A percentile compares a stretch with the other conserved stretches of the same genome.
Conservation (phyloP, 2,797 vertebrate species). For the Selene dorsalis region DNA sequence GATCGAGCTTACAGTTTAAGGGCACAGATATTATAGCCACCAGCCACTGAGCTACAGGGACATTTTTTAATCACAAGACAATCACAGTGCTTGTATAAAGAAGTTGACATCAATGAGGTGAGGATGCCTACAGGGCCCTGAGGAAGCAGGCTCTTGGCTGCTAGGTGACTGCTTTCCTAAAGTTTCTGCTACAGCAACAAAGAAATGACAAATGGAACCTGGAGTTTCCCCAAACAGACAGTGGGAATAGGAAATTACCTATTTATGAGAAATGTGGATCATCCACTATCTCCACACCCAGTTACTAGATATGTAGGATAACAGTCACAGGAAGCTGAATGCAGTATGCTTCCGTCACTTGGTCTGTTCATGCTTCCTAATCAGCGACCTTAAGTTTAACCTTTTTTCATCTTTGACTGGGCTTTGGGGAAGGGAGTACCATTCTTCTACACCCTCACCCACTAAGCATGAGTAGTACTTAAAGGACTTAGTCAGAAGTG, state of each 20-base stretch:
- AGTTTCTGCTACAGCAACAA: slow-evolving; percentile 7
- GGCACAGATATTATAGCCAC: background rate
- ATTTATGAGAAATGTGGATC: slow-evolving; percentile 31
- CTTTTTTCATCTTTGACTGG: slow-evolving; percentile 25
- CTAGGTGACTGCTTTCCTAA: slow-evolving; percentile 2
- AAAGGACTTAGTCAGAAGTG: slow-evolving; percentile 56
- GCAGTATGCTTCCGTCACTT: slow-evolving; percentile 21
- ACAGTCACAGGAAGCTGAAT: slow-evolving; percentile 44
- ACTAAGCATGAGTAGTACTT: slow-evolving; percentile 37
- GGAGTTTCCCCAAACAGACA: slow-evolving; percentile 39
- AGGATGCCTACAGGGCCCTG: background rate
- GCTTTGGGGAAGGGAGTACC: slow-evolving; percentile 2
- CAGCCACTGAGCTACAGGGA: background rate
- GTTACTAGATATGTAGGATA: slow-evolving; percentile 35
- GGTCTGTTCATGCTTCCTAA: slow-evolving; percentile 32
- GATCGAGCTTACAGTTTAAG: background rate
- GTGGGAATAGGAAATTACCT: slow-evolving; percentile 44
- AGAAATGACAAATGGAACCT: slow-evolving; percentile 24
- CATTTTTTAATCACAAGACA: background rate
- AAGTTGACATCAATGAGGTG: background rate
- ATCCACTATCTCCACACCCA: slow-evolving; percentile 29
- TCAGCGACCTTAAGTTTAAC: slow-evolving; percentile 44
- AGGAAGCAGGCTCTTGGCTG: background rate
- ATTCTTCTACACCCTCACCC: slow-evolving; percentile 10
- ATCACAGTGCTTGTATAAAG: background rate